These are phyloP conservation scores for Montipora capricornis DNA, from an alignment of 64 coral and sea anemone genomes.

Conservation along the genomic window DNA sequence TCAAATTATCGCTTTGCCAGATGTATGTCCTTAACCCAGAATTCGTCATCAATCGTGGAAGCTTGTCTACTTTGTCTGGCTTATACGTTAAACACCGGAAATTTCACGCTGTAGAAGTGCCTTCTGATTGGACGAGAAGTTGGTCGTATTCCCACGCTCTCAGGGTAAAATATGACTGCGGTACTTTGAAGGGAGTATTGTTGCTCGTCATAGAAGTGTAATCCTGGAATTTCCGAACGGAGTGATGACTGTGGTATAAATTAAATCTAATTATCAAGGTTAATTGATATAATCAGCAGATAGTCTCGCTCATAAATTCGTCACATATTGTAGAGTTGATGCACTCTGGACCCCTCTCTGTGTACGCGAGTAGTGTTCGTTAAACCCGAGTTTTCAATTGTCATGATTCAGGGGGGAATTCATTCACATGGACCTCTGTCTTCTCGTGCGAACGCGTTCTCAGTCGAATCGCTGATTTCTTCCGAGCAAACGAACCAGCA, in stretches of 20 bases:
- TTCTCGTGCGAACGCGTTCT: slow-evolving; percentile 94
- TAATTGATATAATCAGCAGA: slow-evolving; percentile 95
- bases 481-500: slow-evolving; percentile 55
- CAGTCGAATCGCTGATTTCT: slow-evolving; percentile 93
- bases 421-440: slow-evolving; percentile 77
- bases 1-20: slow-evolving; percentile 61
- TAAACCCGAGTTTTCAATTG: slow-evolving; percentile 14
- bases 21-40: not conserved
- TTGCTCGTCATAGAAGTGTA: slow-evolving; percentile 28
- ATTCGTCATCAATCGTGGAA: slow-evolving; percentile 41
- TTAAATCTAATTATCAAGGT: slow-evolving; percentile 95
- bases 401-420: slow-evolving; percentile 65
- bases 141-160: slow-evolving; percentile 28
- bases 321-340: slow-evolving; percentile 80
- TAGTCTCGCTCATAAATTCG: slow-evolving; percentile 69
- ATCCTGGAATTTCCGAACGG: slow-evolving; percentile 42
- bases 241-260: slow-evolving; percentile 85
- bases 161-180: not conserved
- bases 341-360: slow-evolving; percentile 22
- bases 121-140: slow-evolving; percentile 21
- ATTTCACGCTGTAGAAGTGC: slow-evolving; percentile 26
- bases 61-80: slow-evolving; percentile 37
- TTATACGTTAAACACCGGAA: slow-evolving; percentile 60
- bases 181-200: slow-evolving; percentile 17
- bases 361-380: not conserved